These are phyloP conservation scores for Phytoseiulus persimilis DNA, from an alignment of 2,888 invertebrate genomes.

Conservation along the genomic window DNA sequence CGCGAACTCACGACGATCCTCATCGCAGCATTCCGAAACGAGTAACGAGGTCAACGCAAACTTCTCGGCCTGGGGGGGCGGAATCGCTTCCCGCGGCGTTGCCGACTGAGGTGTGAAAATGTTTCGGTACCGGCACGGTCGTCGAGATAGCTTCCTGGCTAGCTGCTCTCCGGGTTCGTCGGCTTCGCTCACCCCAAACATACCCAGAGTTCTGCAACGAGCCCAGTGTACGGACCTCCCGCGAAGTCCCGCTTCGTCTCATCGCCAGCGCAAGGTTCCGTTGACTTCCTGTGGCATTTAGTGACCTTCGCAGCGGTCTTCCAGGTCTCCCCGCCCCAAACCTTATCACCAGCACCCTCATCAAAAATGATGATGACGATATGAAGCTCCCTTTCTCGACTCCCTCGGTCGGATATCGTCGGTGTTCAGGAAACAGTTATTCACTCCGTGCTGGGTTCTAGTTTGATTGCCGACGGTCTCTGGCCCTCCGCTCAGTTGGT, in stretches of 20 bases:
- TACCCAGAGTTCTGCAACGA: no score
- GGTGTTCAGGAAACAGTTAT: background rate
- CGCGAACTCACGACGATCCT: constrained; percentile 22
- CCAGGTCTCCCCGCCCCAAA: no score
- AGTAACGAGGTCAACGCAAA: constrained; percentile 37
- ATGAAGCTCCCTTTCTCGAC: background rate
- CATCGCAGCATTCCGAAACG: constrained; percentile 35
- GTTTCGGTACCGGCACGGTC: background rate
- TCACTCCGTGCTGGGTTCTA: background rate
- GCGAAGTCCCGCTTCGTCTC: no score
- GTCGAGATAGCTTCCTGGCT: background rate
- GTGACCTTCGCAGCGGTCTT: no score
- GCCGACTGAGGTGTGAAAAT: background rate
- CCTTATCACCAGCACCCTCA: no score
- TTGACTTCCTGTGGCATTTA: no score
- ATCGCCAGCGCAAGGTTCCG: no score
- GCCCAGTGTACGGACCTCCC: no score
- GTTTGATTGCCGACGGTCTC: background rate
- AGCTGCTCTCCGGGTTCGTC: background rate
- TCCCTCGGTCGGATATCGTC: background rate
- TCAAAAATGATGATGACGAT: no score
- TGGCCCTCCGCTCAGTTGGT: background rate
- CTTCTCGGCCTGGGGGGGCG: constrained; percentile 32
- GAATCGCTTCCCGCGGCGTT: background rate
- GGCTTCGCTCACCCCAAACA: background rate